Evolutionary conservation across 2,888 invertebrate genomes (phyloP), one percentile per base, ranked within the genome.

Genomic region (Oithona nana): DNA sequence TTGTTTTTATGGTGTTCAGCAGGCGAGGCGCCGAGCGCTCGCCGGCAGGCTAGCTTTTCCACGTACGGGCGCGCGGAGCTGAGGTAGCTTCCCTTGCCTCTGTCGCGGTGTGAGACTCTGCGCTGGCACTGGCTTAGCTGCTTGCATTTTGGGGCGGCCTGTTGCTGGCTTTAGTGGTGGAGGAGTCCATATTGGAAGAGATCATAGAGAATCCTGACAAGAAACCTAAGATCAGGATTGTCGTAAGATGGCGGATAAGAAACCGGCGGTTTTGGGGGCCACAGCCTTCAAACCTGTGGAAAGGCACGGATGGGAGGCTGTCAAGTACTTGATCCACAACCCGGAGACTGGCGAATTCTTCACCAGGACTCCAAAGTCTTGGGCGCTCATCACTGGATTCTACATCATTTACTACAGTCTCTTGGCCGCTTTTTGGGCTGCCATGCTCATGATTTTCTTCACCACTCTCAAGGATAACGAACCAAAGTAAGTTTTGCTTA

Each of bases 301-400:
- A 20, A 30, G 57, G 57, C 20, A 31, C 20, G 57, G 57, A 30
- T 29, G 20, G 20, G 57, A 57, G 22, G n/a, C 3, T 4, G 20
- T 30, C 31, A 31, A n/a, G 3, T 31, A 57, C 28, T 11, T 57
- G 22, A 31, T 57, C 30, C 31, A 31, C n/a, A 31, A 57, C 22
- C 29, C 29, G 6, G 57, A 57, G 4, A 57, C 57, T 31, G 61
- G 61, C 22, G 61, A 49, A 52, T 24, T 28, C 30, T 50, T 51
- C 28, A 50, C 50, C 29, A 28, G 61, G n/a, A 61, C 61, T 22
- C 61, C 61, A n/a, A 61, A 54, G 54, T 61, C 61, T n/a, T 61
- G 61, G 61, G 52, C 61, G 20, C 22, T 61, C 22, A 61, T 61
- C 54, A 61, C 31, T 29, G 16, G 26, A 16, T 61, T 61, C 31